Evolutionary conservation across 37 sponge, comb jelly and placozoan species (phyloP).

Genomic region (Ianthella basta): DNA sequence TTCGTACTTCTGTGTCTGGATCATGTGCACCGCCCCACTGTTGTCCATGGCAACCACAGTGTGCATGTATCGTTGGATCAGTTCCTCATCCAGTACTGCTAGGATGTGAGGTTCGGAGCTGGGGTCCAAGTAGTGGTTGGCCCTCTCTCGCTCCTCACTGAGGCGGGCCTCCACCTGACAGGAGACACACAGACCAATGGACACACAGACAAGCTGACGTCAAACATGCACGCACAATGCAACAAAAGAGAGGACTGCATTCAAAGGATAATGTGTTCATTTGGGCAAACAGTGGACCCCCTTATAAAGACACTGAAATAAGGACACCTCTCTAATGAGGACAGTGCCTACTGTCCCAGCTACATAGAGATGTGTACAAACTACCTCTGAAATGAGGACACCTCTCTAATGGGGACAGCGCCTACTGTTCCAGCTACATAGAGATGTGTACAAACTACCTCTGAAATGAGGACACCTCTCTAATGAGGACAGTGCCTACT

Average conservation of each 20-base stretch:
- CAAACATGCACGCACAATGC: neutral
- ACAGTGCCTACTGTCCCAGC: too few species aligned
- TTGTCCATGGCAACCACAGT: conserved; percentile 99
- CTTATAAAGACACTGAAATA: too few species aligned
- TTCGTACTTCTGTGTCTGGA: conserved; percentile 83
- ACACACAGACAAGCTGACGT: conserved; percentile 13
- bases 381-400: too few species aligned
- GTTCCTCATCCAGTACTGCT: conserved; percentile 87
- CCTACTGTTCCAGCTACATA: too few species aligned
- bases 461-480: too few species aligned
- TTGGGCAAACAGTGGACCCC: too few species aligned
- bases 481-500: too few species aligned
- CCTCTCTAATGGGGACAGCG: too few species aligned
- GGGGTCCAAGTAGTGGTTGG: conserved; percentile 91
- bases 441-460: too few species aligned
- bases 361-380: too few species aligned
- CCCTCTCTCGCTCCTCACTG: conserved; percentile 91
- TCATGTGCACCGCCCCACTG: conserved; percentile 98
- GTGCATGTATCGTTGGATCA: conserved; percentile 92
- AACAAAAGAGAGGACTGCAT: neutral
- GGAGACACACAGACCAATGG: neutral
- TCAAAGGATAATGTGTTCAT: too few species aligned
- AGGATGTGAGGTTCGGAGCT: conserved; percentile 73
- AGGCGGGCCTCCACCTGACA: conserved; percentile 91
- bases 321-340: too few species aligned